Percentiles rank a stretch among this genome's conserved stretches.
Conservation (phyloP, 1,140 invertebrate species). For the Phymastichus coffea region DNA sequence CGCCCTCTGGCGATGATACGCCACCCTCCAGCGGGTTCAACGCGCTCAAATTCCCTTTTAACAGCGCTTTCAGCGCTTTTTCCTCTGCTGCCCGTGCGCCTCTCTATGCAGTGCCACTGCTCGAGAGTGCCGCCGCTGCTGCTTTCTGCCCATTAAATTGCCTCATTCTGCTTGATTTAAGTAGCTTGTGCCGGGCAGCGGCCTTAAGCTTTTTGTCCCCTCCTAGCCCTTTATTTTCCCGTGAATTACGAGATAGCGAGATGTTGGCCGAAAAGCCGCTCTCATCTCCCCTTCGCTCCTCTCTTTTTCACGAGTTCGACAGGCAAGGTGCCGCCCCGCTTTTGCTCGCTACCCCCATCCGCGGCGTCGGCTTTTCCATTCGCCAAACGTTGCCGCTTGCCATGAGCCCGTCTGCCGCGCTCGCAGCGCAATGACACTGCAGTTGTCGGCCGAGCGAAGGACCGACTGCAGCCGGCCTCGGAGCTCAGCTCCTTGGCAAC, state of each 20-base stretch:
- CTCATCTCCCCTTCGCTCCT: neutral
- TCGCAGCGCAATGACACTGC: too few relatives aligned
- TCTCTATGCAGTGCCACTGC: too few relatives aligned
- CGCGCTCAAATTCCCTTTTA: conserved; percentile 41
- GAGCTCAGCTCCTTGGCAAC: too few relatives aligned
- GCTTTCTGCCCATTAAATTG: neutral
- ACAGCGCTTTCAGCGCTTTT: conserved; percentile 42
- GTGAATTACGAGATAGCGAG: neutral
- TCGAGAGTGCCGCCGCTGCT: too few relatives aligned
- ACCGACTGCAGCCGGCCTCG: too few relatives aligned
- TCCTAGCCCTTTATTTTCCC: neutral
- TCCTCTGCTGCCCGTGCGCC: conserved; percentile 22
- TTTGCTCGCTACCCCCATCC: neutral
- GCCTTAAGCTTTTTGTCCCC: too few relatives aligned
- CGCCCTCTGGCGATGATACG: neutral
- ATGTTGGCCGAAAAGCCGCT: too few relatives aligned
- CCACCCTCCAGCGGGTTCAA: conserved; percentile 14
- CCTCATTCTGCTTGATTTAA: conserved; percentile 10
- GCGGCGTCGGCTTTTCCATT: too few relatives aligned
- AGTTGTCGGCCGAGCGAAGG: too few relatives aligned
- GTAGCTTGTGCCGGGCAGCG: neutral
- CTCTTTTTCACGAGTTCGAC: conserved; percentile 2
- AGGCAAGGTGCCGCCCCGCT: neutral
- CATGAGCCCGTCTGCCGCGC: too few relatives aligned
- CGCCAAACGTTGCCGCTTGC: too few relatives aligned